Base-by-base conservation (phyloP, 2,888 invertebrate species). In the Temnothorax ravouxi region DNA sequence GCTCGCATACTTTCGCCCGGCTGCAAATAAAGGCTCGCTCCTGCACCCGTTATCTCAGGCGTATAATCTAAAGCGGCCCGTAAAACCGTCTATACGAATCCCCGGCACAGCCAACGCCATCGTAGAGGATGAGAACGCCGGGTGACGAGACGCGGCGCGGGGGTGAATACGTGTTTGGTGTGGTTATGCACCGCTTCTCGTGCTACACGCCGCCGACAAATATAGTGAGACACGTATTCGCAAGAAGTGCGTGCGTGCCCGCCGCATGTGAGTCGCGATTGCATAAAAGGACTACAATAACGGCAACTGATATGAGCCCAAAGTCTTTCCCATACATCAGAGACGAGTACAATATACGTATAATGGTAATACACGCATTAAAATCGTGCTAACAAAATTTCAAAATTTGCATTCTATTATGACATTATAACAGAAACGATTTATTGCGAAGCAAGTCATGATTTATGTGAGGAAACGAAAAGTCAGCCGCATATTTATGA, bases 11-110 rank as follows among this genome's bases (percentile, higher is more conserved):
- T 84, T 86, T 83, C 85, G 66, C 61, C 82, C 72, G 84, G 84
- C 88, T 87, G 87, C 88, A 87, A 89, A 89, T 89, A 89, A 88
- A 89, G 86, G 86, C 80, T 87, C 87, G 83, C 74, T 82, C 77
- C 84, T 81, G 80, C 88, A 90, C 83, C 86, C 90, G 90, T 93
- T 94, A 94, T 94, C 93, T 90, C 91, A 85, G 87, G 86, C 92
- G 91, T 92, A 92, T 93, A 92, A 94, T 93, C 94, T 93, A 92
- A 93, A 93, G 91, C 92, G 89, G 88, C 79, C 91, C 91, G 91
- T 93, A 92, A 93, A 93, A 92, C 88, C 90, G 89, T 91, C 90
- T 91, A 88, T 90, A 85, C 88, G 90, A 88, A 88, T 88, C 69
- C 74, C 77, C 61, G 77, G 84, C 75, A 85, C 85, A 59, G 44